Percentiles rank a stretch among this genome's conserved stretches.
phyloP scores from a whole-genome alignment of 2,797 vertebrate species.

The Prionace glauca region DNA sequence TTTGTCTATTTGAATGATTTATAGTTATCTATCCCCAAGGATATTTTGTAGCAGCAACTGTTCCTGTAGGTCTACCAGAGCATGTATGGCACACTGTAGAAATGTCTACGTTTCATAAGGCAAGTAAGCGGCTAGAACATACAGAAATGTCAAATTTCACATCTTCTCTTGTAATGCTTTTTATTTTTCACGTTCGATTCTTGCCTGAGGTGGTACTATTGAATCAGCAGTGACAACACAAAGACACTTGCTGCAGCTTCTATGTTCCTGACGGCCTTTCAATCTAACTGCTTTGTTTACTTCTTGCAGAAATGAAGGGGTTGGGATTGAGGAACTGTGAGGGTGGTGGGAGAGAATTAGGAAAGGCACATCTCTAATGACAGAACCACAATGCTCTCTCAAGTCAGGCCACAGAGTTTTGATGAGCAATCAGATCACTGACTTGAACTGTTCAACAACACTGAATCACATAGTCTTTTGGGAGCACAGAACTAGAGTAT shows the following conservation, averaged over 20 bases:
- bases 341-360: not conserved
- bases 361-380: not conserved
- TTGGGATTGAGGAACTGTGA: not conserved
- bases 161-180: not conserved
- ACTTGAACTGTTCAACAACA: not conserved
- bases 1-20: slow-evolving; percentile 19
- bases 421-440: not conserved
- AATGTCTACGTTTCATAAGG: too few relatives aligned
- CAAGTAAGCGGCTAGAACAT: not conserved
- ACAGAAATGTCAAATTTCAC: not conserved
- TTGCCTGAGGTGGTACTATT: not conserved
- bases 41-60: not conserved
- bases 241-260: not conserved
- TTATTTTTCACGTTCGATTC: not conserved
- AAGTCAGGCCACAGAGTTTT: not conserved
- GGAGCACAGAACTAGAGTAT: too few relatives aligned
- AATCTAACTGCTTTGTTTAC: not conserved
- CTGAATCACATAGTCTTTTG: not conserved
- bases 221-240: slow-evolving; percentile 22
- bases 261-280: too few relatives aligned
- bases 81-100: not conserved
- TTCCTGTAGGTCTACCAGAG: not conserved
- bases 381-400: not conserved
- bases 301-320: not conserved
- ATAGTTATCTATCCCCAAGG: not conserved